phyloP scores from a whole-genome alignment of 2,113 vertebrate genomes.

The Heliornis fulica region DNA sequence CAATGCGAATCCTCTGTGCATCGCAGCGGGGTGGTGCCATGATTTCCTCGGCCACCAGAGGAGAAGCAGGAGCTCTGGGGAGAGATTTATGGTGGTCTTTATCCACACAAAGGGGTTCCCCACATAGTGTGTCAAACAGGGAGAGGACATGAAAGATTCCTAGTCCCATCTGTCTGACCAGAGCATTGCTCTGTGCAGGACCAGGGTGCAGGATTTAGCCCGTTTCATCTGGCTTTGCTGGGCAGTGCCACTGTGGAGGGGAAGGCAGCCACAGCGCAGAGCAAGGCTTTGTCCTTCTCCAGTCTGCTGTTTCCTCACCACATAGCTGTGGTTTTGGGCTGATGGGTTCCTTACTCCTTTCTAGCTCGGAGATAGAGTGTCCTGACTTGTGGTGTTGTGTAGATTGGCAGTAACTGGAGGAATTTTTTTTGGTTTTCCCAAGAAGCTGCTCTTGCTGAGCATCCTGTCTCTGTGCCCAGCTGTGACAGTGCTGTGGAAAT shows the following conservation, averaged over 20 bases:
- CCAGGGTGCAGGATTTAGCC: not conserved
- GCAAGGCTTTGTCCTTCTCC: not conserved
- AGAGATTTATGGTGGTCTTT: not conserved
- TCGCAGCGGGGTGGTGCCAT: fast-evolving
- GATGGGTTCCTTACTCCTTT: not conserved
- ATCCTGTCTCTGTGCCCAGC: not conserved
- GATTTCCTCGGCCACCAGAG: not conserved
- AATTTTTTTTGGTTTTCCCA: not conserved
- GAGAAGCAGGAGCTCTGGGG: not conserved
- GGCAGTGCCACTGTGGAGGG: fast-evolving
- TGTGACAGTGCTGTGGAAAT: not conserved
- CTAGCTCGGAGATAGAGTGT: not conserved
- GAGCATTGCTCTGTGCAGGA: not conserved
- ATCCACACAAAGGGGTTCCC: not conserved
- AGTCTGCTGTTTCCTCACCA: not conserved
- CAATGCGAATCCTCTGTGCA: not conserved
- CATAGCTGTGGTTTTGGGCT: not conserved
- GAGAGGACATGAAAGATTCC: not conserved
- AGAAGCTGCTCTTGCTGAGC: not conserved
- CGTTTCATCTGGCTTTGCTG: fast-evolving
- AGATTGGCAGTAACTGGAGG: not conserved
- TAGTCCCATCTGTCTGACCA: not conserved
- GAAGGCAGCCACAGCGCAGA: not conserved
- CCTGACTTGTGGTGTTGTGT: not conserved
- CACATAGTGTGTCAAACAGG: not conserved